phyloP scores from a whole-genome alignment of 2,797 vertebrate species.

The Epinephelus coioides region DNA sequence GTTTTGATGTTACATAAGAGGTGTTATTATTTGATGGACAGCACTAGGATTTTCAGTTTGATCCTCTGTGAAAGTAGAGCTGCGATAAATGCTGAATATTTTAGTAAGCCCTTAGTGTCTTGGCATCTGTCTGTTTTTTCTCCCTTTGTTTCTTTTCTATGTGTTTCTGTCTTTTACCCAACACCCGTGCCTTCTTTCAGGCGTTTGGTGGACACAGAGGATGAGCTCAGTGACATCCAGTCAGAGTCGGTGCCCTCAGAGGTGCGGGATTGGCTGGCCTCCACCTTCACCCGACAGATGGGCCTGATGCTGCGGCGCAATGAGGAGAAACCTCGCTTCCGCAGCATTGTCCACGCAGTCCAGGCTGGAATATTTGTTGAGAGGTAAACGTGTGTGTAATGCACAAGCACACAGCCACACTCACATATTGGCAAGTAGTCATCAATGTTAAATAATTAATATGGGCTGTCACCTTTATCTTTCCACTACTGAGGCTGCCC shows the following conservation, averaged over 20 bases:
- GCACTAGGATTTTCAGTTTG: constrained; percentile 53
- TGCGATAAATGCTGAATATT: constrained; percentile 43
- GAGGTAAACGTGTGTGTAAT: constrained; percentile 84
- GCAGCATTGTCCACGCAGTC: constrained; percentile 97
- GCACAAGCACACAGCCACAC: constrained; percentile 26
- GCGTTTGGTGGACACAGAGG: constrained; percentile 95
- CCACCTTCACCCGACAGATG: constrained; percentile 98
- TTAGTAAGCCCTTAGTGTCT: constrained; percentile 36
- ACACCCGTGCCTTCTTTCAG: constrained; percentile 73
- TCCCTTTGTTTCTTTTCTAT: neutral
- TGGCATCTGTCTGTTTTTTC: constrained; percentile 4
- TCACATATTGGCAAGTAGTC: neutral
- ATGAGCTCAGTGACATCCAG: constrained; percentile 98
- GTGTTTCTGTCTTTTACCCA: constrained; percentile 7
- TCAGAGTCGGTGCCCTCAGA: constrained; percentile 97
- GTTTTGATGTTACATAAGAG: constrained; percentile 67
- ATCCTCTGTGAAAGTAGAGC: constrained; percentile 43
- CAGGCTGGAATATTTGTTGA: constrained; percentile 99
- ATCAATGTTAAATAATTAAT: constrained; percentile 50
- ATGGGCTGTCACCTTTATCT: constrained; percentile 29
- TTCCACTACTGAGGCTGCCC: constrained; percentile 8
- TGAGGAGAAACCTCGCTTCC: constrained; percentile 96
- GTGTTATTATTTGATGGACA: constrained; percentile 62
- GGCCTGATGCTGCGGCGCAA: constrained; percentile 95
- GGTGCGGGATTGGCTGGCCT: constrained; percentile 98